These are phyloP conservation scores for Dicerorhinus sumatrensis DNA, from an alignment of 2,113 vertebrate species.

Conservation along the genomic window DNA sequence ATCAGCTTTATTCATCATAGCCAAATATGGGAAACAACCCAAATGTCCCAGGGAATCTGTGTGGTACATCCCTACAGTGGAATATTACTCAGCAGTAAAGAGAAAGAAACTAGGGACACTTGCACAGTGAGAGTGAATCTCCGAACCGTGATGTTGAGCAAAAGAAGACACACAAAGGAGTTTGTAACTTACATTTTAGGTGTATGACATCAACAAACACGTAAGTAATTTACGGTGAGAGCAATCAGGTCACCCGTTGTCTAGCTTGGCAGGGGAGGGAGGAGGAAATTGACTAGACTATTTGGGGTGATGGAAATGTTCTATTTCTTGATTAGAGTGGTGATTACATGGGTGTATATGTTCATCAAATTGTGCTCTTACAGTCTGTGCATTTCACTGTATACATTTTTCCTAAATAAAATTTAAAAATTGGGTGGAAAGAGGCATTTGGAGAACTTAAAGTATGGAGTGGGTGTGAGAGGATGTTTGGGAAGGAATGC, in stretches of 20 bases:
- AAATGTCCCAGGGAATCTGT: rapidly evolving
- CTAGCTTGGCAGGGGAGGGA: neutral
- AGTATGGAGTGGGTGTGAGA: rapidly evolving
- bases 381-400: neutral
- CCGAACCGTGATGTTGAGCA: rapidly evolving
- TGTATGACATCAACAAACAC: rapidly evolving
- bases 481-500: rapidly evolving
- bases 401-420: no score
- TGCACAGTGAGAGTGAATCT: no score
- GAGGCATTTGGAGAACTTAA: neutral
- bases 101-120: no score
- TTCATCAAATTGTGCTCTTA: rapidly evolving
- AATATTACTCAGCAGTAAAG: no score
- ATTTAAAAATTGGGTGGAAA: rapidly evolving
- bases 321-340: rapidly evolving
- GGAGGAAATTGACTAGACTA: rapidly evolving
- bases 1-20: rapidly evolving
- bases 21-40: rapidly evolving
- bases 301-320: no score
- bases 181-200: rapidly evolving
- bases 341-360: rapidly evolving
- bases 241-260: neutral
- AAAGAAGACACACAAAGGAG: neutral
- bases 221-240: rapidly evolving
- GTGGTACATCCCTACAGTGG: rapidly evolving